phyloP scores from a whole-genome alignment of 2,113 vertebrate species.

The Pholis gunnellus region DNA sequence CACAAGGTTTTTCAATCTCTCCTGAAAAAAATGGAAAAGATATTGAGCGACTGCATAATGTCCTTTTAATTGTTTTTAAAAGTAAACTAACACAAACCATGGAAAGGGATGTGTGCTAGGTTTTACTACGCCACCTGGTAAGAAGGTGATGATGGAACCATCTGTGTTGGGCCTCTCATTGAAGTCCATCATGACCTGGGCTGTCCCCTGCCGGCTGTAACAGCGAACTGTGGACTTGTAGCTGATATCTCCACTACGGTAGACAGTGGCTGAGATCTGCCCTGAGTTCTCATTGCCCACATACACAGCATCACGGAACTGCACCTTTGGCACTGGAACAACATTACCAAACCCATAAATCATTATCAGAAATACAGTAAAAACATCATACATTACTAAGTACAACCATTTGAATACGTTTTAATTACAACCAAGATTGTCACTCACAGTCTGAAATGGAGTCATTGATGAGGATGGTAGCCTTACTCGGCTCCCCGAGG shows the following conservation, averaged over 20 bases:
- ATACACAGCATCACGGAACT: constrained; percentile 89
- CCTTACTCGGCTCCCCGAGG: constrained; percentile 90
- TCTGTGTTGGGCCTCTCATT: constrained; percentile 95
- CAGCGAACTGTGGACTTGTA: constrained; percentile 91
- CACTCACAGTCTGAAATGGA: constrained; percentile 92
- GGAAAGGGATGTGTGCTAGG: background rate
- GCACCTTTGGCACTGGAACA: constrained; percentile 91
- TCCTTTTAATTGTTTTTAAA: background rate
- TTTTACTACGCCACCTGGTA: constrained; percentile 86
- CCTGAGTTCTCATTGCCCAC: constrained; percentile 87
- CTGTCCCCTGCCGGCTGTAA: constrained; percentile 93
- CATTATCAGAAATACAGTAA: background rate
- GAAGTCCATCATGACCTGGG: constrained; percentile 97
- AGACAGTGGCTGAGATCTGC: constrained; percentile 84
- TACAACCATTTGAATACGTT: background rate
- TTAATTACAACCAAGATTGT: background rate
- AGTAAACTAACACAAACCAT: background rate
- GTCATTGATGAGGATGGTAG: constrained; percentile 91
- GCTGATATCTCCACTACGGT: constrained; percentile 89
- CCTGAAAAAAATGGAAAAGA: constrained; percentile 79
- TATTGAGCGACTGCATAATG: background rate
- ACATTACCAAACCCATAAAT: constrained; percentile 15
- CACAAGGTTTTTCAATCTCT: constrained; percentile 91
- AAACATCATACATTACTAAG: background rate
- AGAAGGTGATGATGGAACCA: constrained; percentile 88